Conservation (phyloP, 2,888 invertebrate species). For the Tortricodes alternella region DNA sequence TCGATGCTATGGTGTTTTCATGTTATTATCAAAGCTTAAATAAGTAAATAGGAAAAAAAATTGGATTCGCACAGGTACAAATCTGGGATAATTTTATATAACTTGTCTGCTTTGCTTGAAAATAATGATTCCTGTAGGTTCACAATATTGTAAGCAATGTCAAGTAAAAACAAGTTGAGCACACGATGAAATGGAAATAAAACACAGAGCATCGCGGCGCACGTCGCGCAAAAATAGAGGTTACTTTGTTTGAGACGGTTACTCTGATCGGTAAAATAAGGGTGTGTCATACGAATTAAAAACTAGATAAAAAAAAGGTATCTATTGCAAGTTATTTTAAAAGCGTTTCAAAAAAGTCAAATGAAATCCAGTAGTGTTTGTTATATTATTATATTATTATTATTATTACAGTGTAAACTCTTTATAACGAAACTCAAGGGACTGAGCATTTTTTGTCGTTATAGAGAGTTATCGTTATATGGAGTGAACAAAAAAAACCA, state of each 20-base stretch:
- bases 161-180: slow-evolving; percentile 9
- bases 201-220: slow-evolving; percentile 2
- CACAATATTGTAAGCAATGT: slow-evolving; percentile 8
- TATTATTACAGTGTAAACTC: too few species aligned
- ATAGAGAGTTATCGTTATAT: too few species aligned
- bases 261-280: background rate
- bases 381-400: too few species aligned
- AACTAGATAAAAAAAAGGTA: background rate
- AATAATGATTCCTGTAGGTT: slow-evolving; percentile 5
- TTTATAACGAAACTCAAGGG: too few species aligned
- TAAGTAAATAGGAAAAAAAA: too few species aligned
- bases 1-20: too few species aligned
- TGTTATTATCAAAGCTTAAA: background rate
- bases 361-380: too few species aligned
- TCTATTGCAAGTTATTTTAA: too few species aligned
- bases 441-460: too few species aligned
- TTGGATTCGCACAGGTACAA: background rate
- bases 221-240: background rate
- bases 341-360: too few species aligned
- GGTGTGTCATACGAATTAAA: background rate
- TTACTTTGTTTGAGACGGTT: slow-evolving; percentile 4
- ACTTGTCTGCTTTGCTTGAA: background rate
- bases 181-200: slow-evolving; percentile 15
- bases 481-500: too few species aligned
- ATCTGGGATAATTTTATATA: background rate